Evolutionary conservation across 2,113 vertebrate genomes (phyloP).

Genomic region (Thymallus thymallus): DNA sequence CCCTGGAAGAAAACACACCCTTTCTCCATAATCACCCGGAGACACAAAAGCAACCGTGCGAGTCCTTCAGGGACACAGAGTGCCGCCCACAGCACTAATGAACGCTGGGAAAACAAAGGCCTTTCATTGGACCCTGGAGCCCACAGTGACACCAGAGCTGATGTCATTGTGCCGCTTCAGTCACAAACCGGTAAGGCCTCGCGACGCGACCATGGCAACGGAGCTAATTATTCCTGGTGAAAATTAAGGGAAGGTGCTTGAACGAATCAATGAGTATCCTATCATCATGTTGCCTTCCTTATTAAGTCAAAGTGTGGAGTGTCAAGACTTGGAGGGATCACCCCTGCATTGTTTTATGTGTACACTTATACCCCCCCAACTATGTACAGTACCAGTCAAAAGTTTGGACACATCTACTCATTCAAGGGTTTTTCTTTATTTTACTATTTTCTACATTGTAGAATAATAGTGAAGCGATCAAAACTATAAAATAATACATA

Average conservation of each 20-base stretch:
- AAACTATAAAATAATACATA: no score
- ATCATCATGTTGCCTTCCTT: neutral
- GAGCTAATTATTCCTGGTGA: slow-evolving; percentile 40
- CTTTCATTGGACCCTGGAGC: slow-evolving; percentile 42
- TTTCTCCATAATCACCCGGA: slow-evolving; percentile 26
- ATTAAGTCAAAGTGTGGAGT: no score
- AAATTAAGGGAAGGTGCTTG: slow-evolving; percentile 34
- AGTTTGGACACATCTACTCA: no score
- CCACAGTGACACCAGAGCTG: slow-evolving; percentile 46
- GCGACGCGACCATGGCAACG: slow-evolving; percentile 33
- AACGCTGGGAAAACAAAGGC: slow-evolving; percentile 56
- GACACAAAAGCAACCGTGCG: slow-evolving; percentile 29
- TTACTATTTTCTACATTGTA: no score
- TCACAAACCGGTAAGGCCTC: slow-evolving; percentile 24
- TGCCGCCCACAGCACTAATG: slow-evolving; percentile 46
- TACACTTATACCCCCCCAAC: no score
- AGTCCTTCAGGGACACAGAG: slow-evolving; percentile 41
- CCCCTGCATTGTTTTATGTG: no score
- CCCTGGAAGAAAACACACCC: neutral
- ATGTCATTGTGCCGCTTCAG: slow-evolving; percentile 50
- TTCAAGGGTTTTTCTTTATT: no score
- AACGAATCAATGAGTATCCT: slow-evolving; percentile 9
- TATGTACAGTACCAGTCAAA: no score
- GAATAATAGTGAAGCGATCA: no score
- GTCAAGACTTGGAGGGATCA: no score